Base-by-base conservation (phyloP, 2,888 invertebrate species). In the Macroteleia sp. region DNA sequence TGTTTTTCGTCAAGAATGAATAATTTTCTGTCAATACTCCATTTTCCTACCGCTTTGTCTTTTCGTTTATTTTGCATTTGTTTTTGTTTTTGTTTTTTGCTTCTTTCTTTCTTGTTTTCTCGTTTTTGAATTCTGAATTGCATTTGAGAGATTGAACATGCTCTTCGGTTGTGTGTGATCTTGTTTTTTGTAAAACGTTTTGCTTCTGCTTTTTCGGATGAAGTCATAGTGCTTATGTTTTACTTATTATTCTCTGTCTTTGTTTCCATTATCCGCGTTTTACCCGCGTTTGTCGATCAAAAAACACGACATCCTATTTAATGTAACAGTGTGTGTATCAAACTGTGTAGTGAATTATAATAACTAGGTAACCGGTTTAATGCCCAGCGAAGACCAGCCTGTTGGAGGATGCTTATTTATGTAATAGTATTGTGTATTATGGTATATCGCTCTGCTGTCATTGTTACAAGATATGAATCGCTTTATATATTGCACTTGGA, bases 341-440 rank as follows among this genome's bases (percentile, higher is more conserved):
- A 76, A 78, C 57, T 83, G 81, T 76, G n/a, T n/a, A 79, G 77
- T 79, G 81, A 80, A 81, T 85, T 86, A 87, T 85, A 81, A 78
- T 81, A 89, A 89, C 89, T 88, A 89, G 86, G 85, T 90, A 89
- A 88, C 87, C 89, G 86, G 88, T 88, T 89, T 90, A 91, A 91
- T 91, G 91, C 91, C 91, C 91, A 91, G 91, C 91, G 89, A 90
- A 91, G 86, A 88, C 86, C 88, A 88, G 87, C 89, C 87, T 90
- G 89, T 87, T 83, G 86, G 86, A 87, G 85, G 81, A 88, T 83
- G 84, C 84, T 87, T 87, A 86, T 77, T 79, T 69, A 79, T 80
- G 64, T 66, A 79, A 74, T 79, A 76, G 81, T 86, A 85, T 83
- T 86, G 86, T 85, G 83, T 83, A 82, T 84, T 87, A 84, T 85